Conservation (phyloP, 1,140 invertebrate genomes). For the Ostrea edulis region DNA sequence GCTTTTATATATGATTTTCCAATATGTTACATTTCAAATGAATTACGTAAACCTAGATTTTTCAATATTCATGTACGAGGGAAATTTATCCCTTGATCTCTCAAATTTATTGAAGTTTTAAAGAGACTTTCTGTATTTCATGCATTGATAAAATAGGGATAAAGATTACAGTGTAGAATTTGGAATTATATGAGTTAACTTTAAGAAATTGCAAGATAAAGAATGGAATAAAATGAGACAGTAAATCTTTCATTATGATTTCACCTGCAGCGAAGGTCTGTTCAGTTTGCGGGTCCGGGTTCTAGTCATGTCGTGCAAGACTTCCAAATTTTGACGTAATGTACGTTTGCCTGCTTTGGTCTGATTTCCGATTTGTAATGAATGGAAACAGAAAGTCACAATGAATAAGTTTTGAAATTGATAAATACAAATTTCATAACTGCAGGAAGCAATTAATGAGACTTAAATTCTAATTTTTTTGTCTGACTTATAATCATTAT, state of each 20-base stretch:
- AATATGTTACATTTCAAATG: not conserved
- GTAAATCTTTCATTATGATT: slow-evolving; percentile 12
- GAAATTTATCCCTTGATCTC: not conserved
- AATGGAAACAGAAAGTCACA: not conserved
- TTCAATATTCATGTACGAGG: not conserved
- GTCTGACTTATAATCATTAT: too few relatives aligned
- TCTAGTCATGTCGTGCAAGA: not conserved
- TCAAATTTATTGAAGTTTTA: not conserved
- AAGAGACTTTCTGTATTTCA: not conserved
- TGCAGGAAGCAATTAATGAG: not conserved
- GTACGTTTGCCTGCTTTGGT: not conserved
- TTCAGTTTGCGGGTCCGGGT: not conserved
- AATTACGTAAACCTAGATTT: not conserved
- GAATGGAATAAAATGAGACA: not conserved
- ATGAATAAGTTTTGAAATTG: not conserved
- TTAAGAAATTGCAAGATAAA: not conserved
- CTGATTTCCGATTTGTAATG: not conserved
- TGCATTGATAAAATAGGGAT: too few relatives aligned
- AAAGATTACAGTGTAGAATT: too few relatives aligned
- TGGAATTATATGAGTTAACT: too few relatives aligned
- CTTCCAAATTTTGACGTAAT: not conserved
- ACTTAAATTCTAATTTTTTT: not conserved
- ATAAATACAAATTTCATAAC: not conserved
- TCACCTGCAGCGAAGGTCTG: not conserved
- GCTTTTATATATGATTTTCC: not conserved